Evolutionary conservation across 2,888 invertebrate genomes (phyloP), one percentile per base, ranked within the genome.

Genomic region (Anoplius nigerrimus): DNA sequence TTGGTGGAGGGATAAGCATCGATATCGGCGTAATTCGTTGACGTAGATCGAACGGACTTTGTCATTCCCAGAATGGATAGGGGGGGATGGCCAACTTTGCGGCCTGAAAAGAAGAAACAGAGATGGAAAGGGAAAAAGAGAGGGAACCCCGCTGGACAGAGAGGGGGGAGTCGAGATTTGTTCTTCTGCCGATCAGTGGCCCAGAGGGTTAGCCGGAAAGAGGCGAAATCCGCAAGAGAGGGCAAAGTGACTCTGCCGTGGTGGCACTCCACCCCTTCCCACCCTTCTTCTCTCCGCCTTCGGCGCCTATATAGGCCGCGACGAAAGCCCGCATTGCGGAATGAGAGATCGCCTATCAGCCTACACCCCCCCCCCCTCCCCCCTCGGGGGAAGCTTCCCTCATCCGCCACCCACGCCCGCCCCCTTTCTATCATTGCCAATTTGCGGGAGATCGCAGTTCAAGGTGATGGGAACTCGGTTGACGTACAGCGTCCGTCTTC

Each of bases 301-400:
- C 34, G 34, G 34, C 34, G 66, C 46, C 4, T 66, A 67, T 79
- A 66, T 55, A 65, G 71, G 68, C 46, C 66, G 62, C 69, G 67
- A 62, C 71, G 79, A 76, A 78, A 79, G 71, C 72, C 78, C 76
- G 78, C 78, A 78, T 76, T 78, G 78, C 78, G 78, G 78, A 78
- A 79, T 79, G 79, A 78, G 76, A 78, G 76, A 78, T 78, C 78
- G 79, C 62, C 79, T 76, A 78, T 78, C 79, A 79, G 55, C 67
- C 59, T 60, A 56, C 57, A 62, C 67, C 67, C 63, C 45, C 6
- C 54, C 45, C 66, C 66, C 24, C 24, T 53, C 53, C 42, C 42
- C 42, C n/a, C 11, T 5, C 11, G 48, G 48, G 11, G 34, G 34
- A 34, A 34, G 34, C 34, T 34, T 34, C 11, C 11, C 11, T 11